phyloP scores from a whole-genome alignment of 2,113 vertebrate genomes.

The Charina bottae region DNA sequence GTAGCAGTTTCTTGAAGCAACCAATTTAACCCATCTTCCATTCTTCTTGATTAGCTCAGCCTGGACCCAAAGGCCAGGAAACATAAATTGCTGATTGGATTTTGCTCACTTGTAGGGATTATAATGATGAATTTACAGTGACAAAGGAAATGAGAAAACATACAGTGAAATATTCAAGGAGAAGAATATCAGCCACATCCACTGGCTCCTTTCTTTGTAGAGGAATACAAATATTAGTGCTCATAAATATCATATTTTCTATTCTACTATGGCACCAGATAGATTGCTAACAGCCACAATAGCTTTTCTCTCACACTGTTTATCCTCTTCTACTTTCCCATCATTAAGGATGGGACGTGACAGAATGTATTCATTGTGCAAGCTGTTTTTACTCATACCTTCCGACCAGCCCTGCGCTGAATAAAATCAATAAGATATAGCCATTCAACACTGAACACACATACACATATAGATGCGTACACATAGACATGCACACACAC shows the following conservation, averaged over 20 bases:
- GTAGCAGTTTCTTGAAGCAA: neutral
- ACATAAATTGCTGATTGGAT: neutral
- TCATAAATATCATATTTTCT: neutral
- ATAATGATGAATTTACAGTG: neutral
- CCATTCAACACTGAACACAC: slow-evolving; percentile 6
- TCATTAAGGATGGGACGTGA: neutral
- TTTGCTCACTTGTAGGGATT: neutral
- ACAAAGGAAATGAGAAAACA: neutral
- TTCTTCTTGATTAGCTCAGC: neutral
- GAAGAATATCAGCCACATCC: neutral
- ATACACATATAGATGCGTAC: neutral
- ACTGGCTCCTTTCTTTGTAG: neutral
- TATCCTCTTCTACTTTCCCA: neutral
- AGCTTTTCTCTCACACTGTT: neutral
- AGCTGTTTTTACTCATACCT: neutral
- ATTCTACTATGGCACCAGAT: neutral
- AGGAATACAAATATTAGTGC: neutral
- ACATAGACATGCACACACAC: neutral
- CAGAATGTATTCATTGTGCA: neutral
- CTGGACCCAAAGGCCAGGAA: neutral
- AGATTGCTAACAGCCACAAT: neutral
- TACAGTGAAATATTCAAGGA: neutral
- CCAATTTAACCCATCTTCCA: neutral
- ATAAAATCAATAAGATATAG: slow-evolving; percentile 21
- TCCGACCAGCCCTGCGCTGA: neutral